Conservation (phyloP, 2,888 invertebrate genomes). For the Tuberolachnus salignus region DNA sequence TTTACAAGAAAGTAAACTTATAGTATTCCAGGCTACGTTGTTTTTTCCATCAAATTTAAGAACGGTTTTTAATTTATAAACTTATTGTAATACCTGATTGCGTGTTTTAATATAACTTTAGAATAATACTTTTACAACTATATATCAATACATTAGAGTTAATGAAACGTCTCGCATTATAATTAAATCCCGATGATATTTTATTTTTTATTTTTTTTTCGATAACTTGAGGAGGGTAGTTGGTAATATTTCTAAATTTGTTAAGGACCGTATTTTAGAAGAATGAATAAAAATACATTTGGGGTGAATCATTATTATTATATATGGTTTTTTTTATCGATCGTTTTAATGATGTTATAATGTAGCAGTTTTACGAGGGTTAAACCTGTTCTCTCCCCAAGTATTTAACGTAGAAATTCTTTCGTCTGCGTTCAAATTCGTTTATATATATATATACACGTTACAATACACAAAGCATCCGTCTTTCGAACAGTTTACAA, state of each 20-base stretch:
- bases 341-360: too few species aligned
- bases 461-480: not conserved
- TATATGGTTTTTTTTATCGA: too few species aligned
- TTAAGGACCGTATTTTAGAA: not conserved
- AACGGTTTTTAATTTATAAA: too few species aligned
- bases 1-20: too few species aligned
- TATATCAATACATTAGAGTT: not conserved
- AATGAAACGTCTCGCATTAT: not conserved
- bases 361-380: constrained; percentile 21
- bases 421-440: too few species aligned
- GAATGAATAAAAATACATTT: not conserved
- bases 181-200: not conserved
- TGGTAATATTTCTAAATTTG: not conserved
- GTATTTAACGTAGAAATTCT: not conserved
- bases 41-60: too few species aligned
- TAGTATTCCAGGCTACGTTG: too few species aligned
- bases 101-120: not conserved
- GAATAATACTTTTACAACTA: not conserved
- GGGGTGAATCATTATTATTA: too few species aligned
- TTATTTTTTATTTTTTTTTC: not conserved
- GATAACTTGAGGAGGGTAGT: too few species aligned
- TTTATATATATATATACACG: too few species aligned
- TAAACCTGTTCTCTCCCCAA: constrained; percentile 36
- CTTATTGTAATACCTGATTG: not conserved
- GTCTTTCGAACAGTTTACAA: too few species aligned